A percentile compares a stretch with the other conserved stretches of the same genome.
Evolutionary conservation across 2,888 invertebrate genomes (phyloP).

Genomic region (Hydriomena furcata): DNA sequence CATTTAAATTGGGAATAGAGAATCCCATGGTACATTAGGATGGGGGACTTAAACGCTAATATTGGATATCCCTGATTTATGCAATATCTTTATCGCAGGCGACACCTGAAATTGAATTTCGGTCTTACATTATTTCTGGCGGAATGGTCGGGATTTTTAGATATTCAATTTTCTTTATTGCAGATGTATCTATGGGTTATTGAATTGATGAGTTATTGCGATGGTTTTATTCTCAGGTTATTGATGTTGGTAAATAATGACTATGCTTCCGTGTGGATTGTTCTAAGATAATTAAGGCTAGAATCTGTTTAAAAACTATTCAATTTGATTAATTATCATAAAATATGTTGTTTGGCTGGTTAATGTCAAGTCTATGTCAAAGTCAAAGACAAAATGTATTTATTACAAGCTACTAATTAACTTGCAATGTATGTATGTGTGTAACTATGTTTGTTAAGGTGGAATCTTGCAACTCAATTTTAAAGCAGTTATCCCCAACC

Average conservation of each 20-base stretch:
- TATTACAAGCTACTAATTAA: no score
- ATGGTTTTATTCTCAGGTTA: neutral
- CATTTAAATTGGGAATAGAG: conserved; percentile 81
- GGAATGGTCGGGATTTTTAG: conserved; percentile 41
- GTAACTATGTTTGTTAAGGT: no score
- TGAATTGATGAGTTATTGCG: conserved; percentile 17
- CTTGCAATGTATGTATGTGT: no score
- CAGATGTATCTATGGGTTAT: conserved; percentile 34
- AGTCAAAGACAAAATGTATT: no score
- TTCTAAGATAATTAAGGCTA: no score
- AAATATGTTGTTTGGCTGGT: no score
- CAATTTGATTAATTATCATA: no score
- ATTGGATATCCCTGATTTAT: conserved; percentile 82
- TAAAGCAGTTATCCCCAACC: no score
- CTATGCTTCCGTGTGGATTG: no score
- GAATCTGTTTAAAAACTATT: no score
- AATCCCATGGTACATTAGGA: conserved; percentile 73
- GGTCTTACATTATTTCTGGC: conserved; percentile 63
- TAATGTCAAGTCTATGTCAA: no score
- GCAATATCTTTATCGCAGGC: conserved; percentile 77
- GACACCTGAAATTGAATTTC: conserved; percentile 77
- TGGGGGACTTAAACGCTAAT: conserved; percentile 65
- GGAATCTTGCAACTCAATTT: no score
- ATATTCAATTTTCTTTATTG: conserved; percentile 40
- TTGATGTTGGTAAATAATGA: conserved; percentile 6